Conservation (phyloP, 2,113 vertebrate genomes). For the Leuciscus idus region DNA sequence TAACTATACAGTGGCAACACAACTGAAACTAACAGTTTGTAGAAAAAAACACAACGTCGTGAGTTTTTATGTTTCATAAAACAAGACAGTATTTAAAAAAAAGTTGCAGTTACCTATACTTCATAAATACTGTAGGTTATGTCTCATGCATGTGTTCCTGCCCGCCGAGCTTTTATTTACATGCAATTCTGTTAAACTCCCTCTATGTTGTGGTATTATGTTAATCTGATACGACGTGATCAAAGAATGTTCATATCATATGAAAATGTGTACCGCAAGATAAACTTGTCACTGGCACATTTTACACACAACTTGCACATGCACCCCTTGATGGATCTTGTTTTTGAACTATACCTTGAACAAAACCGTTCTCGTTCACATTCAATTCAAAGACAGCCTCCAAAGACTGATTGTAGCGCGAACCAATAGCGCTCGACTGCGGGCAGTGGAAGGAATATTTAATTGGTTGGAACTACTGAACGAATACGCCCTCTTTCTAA, state of each 20-base stretch:
- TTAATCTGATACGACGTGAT: not conserved
- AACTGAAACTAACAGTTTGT: not conserved
- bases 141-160: not conserved
- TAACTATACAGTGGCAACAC: not conserved
- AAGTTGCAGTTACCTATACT: not conserved
- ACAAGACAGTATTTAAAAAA: not conserved
- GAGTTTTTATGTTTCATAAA: not conserved
- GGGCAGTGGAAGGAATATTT: not conserved
- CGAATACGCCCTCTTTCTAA: not conserved
- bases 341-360: not conserved
- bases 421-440: not conserved
- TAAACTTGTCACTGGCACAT: not conserved
- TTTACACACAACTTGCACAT: not conserved
- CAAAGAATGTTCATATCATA: not conserved
- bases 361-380: not conserved
- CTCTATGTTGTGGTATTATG: not conserved
- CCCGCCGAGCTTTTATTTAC: not conserved
- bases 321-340: not conserved
- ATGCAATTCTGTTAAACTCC: not conserved
- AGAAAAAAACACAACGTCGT: not conserved
- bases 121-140: not conserved
- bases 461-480: not conserved
- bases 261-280: not conserved
- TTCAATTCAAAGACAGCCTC: too few relatives aligned
- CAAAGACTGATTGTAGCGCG: not conserved